These are phyloP conservation scores for Arrhamphus sclerolepis DNA, from an alignment of 2,797 vertebrate species.

Conservation along the genomic window DNA sequence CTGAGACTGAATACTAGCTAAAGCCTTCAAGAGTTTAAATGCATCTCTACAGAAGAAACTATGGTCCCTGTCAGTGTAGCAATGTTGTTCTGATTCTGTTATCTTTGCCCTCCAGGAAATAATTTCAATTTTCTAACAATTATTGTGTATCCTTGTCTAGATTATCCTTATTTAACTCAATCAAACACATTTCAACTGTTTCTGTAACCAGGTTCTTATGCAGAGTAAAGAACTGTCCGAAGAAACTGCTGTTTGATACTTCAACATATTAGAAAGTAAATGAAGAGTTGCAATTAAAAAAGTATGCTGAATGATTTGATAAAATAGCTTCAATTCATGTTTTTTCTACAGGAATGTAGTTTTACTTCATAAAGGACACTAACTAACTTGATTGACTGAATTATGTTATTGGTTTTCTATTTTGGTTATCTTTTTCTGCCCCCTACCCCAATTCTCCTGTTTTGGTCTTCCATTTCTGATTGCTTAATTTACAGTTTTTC, in stretches of 20 bases:
- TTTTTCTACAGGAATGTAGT: too few species aligned
- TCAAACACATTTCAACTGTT: constrained; percentile 6
- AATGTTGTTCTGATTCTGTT: background rate
- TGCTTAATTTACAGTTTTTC: too few species aligned
- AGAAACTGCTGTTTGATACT: constrained; percentile 32
- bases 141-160: background rate
- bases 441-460: too few species aligned
- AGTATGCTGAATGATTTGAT: too few species aligned
- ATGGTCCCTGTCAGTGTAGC: background rate
- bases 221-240: constrained; percentile 35
- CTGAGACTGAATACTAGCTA: background rate
- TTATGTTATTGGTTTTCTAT: too few species aligned
- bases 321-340: too few species aligned
- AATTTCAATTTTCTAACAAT: constrained; percentile 1
- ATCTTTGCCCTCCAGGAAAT: constrained; percentile 2
- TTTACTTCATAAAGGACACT: too few species aligned
- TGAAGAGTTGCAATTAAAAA: constrained; percentile 16
- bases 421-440: too few species aligned
- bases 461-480: too few species aligned
- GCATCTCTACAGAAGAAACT: background rate
- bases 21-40: background rate
- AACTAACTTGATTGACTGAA: too few species aligned
- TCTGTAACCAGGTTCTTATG: constrained; percentile 22
- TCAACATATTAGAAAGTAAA: constrained; percentile 42
- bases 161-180: background rate